phyloP scores from a whole-genome alignment of 2,797 vertebrate species.

The Buphagus erythrorhynchus region DNA sequence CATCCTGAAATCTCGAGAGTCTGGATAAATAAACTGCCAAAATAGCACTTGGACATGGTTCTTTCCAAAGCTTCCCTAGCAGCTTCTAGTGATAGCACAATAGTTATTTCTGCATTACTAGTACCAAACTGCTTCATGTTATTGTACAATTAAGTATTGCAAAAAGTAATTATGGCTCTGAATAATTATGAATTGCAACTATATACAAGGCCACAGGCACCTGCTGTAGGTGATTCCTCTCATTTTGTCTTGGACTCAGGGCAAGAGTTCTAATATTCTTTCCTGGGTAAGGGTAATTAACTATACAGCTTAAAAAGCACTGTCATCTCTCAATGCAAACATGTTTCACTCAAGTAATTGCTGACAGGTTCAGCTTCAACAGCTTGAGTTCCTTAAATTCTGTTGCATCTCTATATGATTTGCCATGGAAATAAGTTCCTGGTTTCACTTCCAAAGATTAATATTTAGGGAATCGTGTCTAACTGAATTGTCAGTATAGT shows the following conservation, averaged over 20 bases:
- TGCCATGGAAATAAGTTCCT: neutral
- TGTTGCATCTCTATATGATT: neutral
- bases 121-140: neutral
- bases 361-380: neutral
- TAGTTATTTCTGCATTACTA: neutral
- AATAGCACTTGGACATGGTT: neutral
- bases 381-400: neutral
- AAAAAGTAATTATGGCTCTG: neutral
- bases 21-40: neutral
- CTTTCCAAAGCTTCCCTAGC: neutral
- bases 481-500: neutral
- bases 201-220: neutral
- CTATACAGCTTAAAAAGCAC: neutral
- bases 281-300: neutral
- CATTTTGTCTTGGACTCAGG: neutral
- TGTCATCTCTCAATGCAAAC: neutral
- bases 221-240: neutral
- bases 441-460: neutral
- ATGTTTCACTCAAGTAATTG: neutral
- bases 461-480: fast-evolving
- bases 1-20: neutral
- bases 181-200: neutral
- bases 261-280: neutral
- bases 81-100: neutral
- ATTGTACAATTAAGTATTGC: neutral